Conservation (phyloP, 1,140 invertebrate species). For the Caenorhabditis inopinata region DNA sequence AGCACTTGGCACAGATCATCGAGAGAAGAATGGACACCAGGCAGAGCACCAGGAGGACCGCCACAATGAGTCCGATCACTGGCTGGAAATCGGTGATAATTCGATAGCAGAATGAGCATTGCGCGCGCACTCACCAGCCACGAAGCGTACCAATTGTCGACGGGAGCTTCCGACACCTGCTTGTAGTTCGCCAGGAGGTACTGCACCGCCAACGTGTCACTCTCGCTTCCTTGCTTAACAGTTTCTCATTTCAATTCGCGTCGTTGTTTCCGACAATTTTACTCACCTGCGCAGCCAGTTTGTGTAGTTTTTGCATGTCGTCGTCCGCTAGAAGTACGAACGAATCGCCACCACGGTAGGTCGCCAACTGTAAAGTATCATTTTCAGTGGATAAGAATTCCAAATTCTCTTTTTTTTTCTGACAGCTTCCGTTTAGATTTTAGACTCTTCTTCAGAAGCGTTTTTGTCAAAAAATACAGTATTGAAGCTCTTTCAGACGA, state of each 20-base stretch:
- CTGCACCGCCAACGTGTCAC: slow-evolving; percentile 48
- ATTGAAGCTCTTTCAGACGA: too few relatives aligned
- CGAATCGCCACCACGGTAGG: slow-evolving; percentile 48
- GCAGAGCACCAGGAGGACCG: slow-evolving; percentile 40
- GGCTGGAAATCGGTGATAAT: slow-evolving; percentile 38
- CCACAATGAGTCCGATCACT: slow-evolving; percentile 44
- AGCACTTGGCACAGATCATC: slow-evolving; percentile 42
- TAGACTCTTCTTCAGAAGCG: too few relatives aligned
- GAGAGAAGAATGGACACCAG: slow-evolving; percentile 43
- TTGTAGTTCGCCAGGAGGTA: slow-evolving; percentile 50
- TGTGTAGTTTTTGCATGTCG: slow-evolving; percentile 51
- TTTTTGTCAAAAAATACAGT: too few relatives aligned
- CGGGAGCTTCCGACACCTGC: slow-evolving; percentile 40
- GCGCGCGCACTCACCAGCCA: slow-evolving; percentile 41
- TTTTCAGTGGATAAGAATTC: too few relatives aligned
- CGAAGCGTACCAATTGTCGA: slow-evolving; percentile 37
- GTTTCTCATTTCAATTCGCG: neutral
- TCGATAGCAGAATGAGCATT: neutral
- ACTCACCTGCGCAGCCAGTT: slow-evolving; percentile 46
- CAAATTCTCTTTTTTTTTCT: too few relatives aligned
- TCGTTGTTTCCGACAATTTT: neutral
- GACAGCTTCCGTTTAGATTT: too few relatives aligned
- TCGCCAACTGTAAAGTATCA: slow-evolving; percentile 42
- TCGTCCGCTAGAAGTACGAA: slow-evolving; percentile 49
- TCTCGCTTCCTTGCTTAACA: slow-evolving; percentile 33